Conservation (phyloP, 2,888 invertebrate genomes). For the Pogonocherus hispidulus region DNA sequence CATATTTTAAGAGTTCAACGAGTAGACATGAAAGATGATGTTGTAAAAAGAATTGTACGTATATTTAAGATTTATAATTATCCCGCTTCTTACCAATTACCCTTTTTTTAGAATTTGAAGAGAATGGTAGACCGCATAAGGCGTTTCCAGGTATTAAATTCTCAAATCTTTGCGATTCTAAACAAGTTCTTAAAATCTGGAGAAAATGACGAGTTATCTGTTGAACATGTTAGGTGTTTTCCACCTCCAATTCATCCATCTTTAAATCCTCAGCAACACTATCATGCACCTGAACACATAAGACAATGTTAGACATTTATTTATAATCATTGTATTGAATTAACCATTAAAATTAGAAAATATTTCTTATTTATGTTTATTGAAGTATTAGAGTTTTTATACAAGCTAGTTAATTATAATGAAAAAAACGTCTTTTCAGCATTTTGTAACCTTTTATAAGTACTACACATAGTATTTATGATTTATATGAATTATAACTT, state of each 20-base stretch:
- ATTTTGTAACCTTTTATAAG: slow-evolving; percentile 49
- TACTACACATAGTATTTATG: slow-evolving; percentile 28
- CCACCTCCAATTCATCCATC: slow-evolving; percentile 92
- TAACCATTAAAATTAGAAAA: background rate
- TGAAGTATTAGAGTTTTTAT: slow-evolving; percentile 42
- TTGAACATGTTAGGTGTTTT: slow-evolving; percentile 97
- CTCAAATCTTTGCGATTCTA: slow-evolving; percentile 95
- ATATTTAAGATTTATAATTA: slow-evolving; percentile 17
- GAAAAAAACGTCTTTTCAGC: slow-evolving; percentile 41
- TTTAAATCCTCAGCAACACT: slow-evolving; percentile 71
- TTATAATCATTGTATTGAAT: slow-evolving; percentile 4
- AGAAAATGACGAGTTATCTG: slow-evolving; percentile 85
- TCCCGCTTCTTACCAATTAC: background rate
- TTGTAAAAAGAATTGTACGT: slow-evolving; percentile 95
- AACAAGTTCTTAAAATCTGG: slow-evolving; percentile 94
- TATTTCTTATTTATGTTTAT: slow-evolving; percentile 26
- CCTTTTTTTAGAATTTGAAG: slow-evolving; percentile 82
- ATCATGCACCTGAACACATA: slow-evolving; percentile 74
- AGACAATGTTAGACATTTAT: slow-evolving; percentile 63
- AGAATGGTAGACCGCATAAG: slow-evolving; percentile 98
- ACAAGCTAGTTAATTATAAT: slow-evolving; percentile 41
- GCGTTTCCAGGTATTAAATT: slow-evolving; percentile 97
- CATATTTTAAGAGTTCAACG: slow-evolving; percentile 96
- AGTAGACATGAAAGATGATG: slow-evolving; percentile 96
- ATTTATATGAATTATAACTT: slow-evolving; percentile 34